Conservation (phyloP, 2,113 vertebrate species). For the Ia io region DNA sequence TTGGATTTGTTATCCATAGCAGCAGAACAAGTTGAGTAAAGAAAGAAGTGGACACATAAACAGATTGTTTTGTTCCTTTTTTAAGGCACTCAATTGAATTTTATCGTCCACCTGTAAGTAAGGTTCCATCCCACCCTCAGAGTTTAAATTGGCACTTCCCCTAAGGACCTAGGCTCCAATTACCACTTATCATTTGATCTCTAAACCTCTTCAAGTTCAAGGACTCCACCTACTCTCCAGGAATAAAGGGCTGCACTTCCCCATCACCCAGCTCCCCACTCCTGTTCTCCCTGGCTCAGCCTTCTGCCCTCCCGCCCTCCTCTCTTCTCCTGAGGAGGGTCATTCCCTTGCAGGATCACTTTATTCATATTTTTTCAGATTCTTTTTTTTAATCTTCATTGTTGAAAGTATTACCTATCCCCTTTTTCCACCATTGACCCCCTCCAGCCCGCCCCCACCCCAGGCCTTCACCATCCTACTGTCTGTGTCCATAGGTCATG, state of each 20-base stretch:
- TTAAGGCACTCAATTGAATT: neutral
- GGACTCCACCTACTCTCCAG: slow-evolving; percentile 31
- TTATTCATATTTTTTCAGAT: neutral
- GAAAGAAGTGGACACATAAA: neutral
- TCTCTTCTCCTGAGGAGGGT: neutral
- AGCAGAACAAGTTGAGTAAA: neutral
- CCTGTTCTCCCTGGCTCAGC: neutral
- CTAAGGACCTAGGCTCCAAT: slow-evolving; percentile 39
- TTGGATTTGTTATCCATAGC: neutral
- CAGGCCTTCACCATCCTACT: too few relatives aligned
- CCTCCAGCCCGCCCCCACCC: too few relatives aligned
- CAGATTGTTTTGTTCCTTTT: neutral
- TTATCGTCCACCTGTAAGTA: neutral
- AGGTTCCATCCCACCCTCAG: neutral
- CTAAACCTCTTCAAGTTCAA: slow-evolving; percentile 47
- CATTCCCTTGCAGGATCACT: neutral
- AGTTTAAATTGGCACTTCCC: slow-evolving; percentile 36
- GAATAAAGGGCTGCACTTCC: neutral
- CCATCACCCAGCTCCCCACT: neutral
- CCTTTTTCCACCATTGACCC: too few relatives aligned
- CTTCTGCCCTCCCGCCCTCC: neutral
- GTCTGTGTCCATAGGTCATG: too few relatives aligned
- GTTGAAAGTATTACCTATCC: too few relatives aligned
- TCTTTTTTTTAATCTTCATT: neutral
- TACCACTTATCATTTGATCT: slow-evolving; percentile 54